phyloP scores from a whole-genome alignment of 2,888 invertebrate species.

The Sicus ferrugineus region DNA sequence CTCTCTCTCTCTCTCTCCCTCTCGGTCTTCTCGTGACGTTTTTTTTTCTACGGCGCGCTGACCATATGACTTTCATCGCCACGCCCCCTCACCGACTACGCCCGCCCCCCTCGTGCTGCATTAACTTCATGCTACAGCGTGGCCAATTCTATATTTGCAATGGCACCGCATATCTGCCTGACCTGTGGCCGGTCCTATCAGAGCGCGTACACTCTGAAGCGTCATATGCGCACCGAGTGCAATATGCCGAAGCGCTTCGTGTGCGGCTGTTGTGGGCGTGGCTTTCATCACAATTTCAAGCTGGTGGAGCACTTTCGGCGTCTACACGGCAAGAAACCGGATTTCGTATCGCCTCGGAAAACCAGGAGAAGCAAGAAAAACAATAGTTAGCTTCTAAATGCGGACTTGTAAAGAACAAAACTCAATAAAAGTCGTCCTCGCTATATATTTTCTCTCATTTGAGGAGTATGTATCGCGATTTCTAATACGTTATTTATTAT shows the following conservation, averaged over 20 bases:
- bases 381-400: no score
- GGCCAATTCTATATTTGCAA: constrained; percentile 2
- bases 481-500: no score
- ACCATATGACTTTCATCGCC: not conserved
- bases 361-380: not conserved
- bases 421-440: no score
- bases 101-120: not conserved
- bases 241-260: constrained; percentile 60
- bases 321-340: constrained; percentile 38
- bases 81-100: not conserved
- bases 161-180: constrained; percentile 50
- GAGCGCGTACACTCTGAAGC: constrained; percentile 61
- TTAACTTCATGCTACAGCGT: not conserved
- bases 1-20: not conserved
- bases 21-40: not conserved
- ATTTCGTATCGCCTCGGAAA: not conserved
- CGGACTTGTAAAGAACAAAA: no score
- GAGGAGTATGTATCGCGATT: no score
- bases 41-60: not conserved
- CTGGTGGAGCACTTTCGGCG: constrained; percentile 58
- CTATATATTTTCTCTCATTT: not conserved
- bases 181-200: constrained; percentile 58
- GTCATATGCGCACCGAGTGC: constrained; percentile 68
- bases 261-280: constrained; percentile 58
- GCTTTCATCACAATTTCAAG: constrained; percentile 62